Evolutionary conservation across 2,797 vertebrate species (phyloP), one percentile per base, ranked within the genome.

Genomic region (Gymnoscopelus microlampas): DNA sequence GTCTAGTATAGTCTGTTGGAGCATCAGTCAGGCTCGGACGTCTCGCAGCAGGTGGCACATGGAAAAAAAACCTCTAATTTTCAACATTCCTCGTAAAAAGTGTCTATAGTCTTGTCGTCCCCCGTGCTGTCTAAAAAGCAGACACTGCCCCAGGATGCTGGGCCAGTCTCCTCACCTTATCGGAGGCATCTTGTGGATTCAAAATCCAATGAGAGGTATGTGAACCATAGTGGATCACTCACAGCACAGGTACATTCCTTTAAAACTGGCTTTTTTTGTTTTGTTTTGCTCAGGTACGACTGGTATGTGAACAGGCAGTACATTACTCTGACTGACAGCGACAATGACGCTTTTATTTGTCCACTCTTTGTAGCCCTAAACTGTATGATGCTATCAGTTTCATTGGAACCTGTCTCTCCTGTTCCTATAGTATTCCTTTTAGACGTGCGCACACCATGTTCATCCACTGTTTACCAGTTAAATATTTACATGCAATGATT

Each of bases 161-260:
- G 89, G 91, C 19, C 91, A 90, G 60, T 92, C 92, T 77, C 90
- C 87, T 77, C 93, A 92, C 71, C 92, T 94, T 9, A 89, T 92
- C 76, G 89, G 93, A 48, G 91, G 92, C 63, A 92, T 93, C 80
- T 79, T 92, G 67, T 94, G 93, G 92, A 93, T 93, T 78, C 90
- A 92, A 72, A 94, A 94, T 85, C 93, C 92, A 26, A 93, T 93
- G 90, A 86, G 91, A 93, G 93, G 93, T 94, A 9, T 62, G 50
- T 58, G 84, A 44, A 44, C 39, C 85, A 26, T 29, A 44, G 5
- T 35, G 4, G 14, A 12, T 65, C 53, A 65, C 7, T 66, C 61
- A 62, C 54, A 19, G 19, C 19, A 19, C 35, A 5, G 35, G 50
- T 78, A 65, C 50, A 24, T 35, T 12, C 50, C 7, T 13, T 19